Conservation (phyloP, 1,140 invertebrate species). For the Grapholita molesta region DNA sequence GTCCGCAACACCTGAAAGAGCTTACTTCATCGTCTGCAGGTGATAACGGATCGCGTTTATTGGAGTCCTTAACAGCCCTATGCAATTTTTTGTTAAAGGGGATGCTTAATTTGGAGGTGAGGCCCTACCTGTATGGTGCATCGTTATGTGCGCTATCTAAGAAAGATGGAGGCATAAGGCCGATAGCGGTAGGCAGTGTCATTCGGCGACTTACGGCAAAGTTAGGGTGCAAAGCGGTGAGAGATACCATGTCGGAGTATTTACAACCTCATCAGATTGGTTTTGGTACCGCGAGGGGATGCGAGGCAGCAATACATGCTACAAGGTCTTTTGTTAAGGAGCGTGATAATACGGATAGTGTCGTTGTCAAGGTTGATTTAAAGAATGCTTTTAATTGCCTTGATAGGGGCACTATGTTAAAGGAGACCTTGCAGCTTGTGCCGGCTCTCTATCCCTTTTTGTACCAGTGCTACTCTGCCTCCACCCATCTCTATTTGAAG, state of each 20-base stretch:
- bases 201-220: background rate
- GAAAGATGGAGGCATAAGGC: background rate
- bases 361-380: background rate
- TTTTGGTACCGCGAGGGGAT: background rate
- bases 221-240: background rate
- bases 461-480: too few species aligned
- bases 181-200: background rate
- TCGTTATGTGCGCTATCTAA: too few species aligned
- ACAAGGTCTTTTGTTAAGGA: background rate
- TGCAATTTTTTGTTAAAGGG: constrained; percentile 21
- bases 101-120: too few species aligned
- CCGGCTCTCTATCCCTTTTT: too few species aligned
- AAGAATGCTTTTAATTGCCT: background rate
- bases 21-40: constrained; percentile 13
- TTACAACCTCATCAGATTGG: background rate
- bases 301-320: background rate
- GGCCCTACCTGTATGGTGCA: too few species aligned
- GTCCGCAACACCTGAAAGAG: constrained; percentile 22
- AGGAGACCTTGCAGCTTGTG: too few species aligned
- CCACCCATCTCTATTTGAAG: too few species aligned
- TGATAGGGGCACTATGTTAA: too few species aligned
- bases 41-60: constrained; percentile 3
- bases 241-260: background rate
- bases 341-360: background rate
- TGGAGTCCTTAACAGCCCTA: constrained; percentile 13